These are phyloP conservation scores for Myiozetetes cayanensis DNA, from an alignment of 2,113 vertebrate genomes.

Conservation along the genomic window DNA sequence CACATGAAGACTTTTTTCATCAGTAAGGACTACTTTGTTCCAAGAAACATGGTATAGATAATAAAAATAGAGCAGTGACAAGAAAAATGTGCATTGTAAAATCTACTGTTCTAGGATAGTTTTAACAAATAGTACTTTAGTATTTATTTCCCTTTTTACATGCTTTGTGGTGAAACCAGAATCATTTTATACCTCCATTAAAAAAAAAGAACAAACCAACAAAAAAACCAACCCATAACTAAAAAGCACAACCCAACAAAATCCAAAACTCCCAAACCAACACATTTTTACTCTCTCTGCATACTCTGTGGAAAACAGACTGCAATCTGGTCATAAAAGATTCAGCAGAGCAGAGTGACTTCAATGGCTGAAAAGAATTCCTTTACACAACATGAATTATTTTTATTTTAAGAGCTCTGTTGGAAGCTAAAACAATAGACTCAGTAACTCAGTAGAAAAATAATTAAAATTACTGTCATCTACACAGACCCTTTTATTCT, in stretches of 20 bases:
- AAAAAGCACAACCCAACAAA: background rate
- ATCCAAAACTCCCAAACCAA: background rate
- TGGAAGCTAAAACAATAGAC: background rate
- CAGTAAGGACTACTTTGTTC: background rate
- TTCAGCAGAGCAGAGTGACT: background rate
- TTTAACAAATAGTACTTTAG: background rate
- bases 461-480: background rate
- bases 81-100: background rate
- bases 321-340: background rate
- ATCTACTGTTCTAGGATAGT: background rate
- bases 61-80: background rate
- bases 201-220: background rate
- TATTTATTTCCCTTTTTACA: background rate
- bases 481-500: background rate
- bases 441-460: background rate
- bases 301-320: background rate
- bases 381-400: background rate
- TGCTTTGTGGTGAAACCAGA: background rate
- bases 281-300: background rate
- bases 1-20: background rate
- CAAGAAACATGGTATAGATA: background rate
- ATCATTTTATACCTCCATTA: background rate
- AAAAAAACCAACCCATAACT: background rate
- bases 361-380: background rate
- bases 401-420: conserved; percentile 4